Evolutionary conservation across 1,140 invertebrate genomes (phyloP).

Genomic region (Telenomus remus): DNA sequence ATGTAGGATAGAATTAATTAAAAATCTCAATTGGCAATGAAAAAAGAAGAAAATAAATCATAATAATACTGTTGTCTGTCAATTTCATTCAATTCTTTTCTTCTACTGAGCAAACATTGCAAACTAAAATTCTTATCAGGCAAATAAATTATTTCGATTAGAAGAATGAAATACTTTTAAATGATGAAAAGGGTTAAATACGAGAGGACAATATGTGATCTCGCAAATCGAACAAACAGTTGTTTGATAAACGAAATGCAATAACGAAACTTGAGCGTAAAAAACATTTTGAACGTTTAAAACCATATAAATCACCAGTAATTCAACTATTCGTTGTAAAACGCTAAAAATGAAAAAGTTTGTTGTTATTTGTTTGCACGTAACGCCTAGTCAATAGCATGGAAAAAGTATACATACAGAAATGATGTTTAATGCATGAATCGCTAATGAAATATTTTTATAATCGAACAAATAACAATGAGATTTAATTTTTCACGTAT

Average conservation of each 20-base stretch:
- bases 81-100: too few relatives aligned
- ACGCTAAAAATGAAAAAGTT: conserved; percentile 43
- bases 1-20: conserved; percentile 14
- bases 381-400: not conserved
- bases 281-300: conserved; percentile 40
- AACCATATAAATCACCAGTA: conserved; percentile 41
- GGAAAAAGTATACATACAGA: conserved; percentile 6
- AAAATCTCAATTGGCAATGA: too few relatives aligned
- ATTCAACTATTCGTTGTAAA: conserved; percentile 53
- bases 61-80: too few relatives aligned
- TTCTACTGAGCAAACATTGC: too few relatives aligned
- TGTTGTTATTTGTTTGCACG: conserved; percentile 29
- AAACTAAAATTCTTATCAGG: too few relatives aligned
- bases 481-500: conserved; percentile 53
- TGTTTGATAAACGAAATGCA: conserved; percentile 16
- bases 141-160: too few relatives aligned
- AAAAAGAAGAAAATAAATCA: too few relatives aligned
- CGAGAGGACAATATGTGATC: too few relatives aligned
- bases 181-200: too few relatives aligned
- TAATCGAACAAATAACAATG: conserved; percentile 52
- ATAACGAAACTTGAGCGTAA: conserved; percentile 25
- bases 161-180: too few relatives aligned
- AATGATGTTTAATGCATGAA: conserved; percentile 57
- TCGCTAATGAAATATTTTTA: conserved; percentile 56
- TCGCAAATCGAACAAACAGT: conserved; percentile 3